Conservation (phyloP, 2,113 vertebrate genomes). For the Prunella himalayana region DNA sequence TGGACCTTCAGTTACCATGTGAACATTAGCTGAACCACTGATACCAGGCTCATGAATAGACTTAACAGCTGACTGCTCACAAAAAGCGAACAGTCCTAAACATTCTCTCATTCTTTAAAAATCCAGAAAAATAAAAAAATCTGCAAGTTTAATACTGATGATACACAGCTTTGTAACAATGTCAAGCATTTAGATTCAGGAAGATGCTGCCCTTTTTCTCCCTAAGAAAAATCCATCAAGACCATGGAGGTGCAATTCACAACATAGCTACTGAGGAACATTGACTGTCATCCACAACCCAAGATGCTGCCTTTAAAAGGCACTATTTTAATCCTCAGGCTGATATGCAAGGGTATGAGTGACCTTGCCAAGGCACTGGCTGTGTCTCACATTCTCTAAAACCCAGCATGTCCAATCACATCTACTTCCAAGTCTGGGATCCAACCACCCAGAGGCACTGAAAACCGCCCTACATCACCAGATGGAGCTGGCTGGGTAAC, state of each 20-base stretch:
- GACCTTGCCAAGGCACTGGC: background rate
- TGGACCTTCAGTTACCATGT: background rate
- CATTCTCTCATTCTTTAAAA: background rate
- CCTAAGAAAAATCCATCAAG: background rate
- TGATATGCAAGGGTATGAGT: background rate
- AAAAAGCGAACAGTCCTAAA: background rate
- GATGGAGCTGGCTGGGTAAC: background rate
- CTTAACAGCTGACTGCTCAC: background rate
- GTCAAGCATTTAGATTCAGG: background rate
- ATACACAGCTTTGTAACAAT: background rate
- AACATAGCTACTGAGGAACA: background rate
- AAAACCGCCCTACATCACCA: background rate
- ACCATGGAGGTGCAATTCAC: background rate
- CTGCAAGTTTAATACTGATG: background rate
- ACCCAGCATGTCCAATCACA: background rate
- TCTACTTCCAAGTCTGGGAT: background rate
- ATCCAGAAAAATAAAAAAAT: background rate
- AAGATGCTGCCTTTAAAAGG: background rate
- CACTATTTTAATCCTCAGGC: background rate
- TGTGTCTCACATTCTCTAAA: background rate
- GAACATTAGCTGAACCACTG: background rate
- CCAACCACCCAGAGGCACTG: background rate
- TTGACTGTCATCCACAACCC: background rate
- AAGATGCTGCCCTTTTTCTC: background rate
- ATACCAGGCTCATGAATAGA: background rate